Evolutionary conservation across 2,113 vertebrate species (phyloP), one percentile per base, ranked within the genome.

Genomic region (Carassius auratus): DNA sequence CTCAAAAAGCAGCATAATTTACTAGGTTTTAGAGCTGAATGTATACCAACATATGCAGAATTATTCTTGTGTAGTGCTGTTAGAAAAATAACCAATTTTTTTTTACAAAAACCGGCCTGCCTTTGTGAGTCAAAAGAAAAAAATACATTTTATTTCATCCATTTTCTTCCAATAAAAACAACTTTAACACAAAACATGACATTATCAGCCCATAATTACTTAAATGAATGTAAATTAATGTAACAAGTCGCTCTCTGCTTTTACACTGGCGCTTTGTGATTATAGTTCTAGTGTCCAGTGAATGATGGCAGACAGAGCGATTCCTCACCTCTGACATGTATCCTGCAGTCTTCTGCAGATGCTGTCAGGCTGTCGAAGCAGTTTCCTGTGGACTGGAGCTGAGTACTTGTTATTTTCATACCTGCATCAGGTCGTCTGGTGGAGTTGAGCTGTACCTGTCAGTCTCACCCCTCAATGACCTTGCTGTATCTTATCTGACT

Each of bases 381-480:
- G 81, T 62, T 79, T 79, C 52, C 81, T n/a, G 19, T 30, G 26
- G 33, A 19, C 76, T 62, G 42, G 62, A 33, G 14, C 83, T 84
- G 9, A 8, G 38, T 4, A n/a, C 30, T 61, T 62, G 30, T 78
- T 57, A 50, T 73, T 74, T 42, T 84, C 55, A 81, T 87, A 59
- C 75, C 76, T 76, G 76, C 48, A 57, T 64, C 45, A 75, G 76
- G 85, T 8, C 57, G 57, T 69, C 88, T 62, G 68, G 59, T 36
- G 83, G 81, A 80, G 42, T 83, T 74, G 23, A 36, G 4, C 26
- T 81, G 68, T 85, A 73, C 87, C 89, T 87, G 87, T 89, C 87
- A 81, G 66, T 87, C 48, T 87, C 68, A 89, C 88, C 90, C 89
- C 85, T 83, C 76, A 75, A 62, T 33, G 84, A 88, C 85, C 86